These are phyloP conservation scores for Criorhina ranunculi DNA, from an alignment of 2,888 invertebrate genomes.

Conservation along the genomic window DNA sequence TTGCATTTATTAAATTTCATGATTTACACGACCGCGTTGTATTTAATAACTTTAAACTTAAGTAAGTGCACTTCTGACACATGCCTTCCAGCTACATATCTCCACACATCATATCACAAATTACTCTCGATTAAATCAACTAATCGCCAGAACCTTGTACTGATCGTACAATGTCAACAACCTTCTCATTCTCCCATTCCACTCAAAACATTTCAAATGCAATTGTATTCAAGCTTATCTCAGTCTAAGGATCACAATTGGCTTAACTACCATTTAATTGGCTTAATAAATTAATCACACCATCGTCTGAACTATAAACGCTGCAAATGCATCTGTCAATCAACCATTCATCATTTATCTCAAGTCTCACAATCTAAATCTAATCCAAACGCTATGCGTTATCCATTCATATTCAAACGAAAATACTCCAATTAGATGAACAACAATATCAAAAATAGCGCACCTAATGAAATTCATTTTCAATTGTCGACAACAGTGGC, in stretches of 20 bases:
- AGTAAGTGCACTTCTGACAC: slow-evolving; percentile 3
- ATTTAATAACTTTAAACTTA: slow-evolving; percentile 12
- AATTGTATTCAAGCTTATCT: slow-evolving; percentile 22
- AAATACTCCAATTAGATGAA: slow-evolving; percentile 13
- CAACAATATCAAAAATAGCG: slow-evolving; percentile 30
- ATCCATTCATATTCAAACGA: slow-evolving; percentile 3
- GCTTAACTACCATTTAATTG: slow-evolving; percentile 27
- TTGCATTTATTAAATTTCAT: slow-evolving; percentile 16
- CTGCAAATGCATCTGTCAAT: slow-evolving; percentile 7
- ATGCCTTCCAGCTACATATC: slow-evolving; percentile 27
- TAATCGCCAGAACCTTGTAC: slow-evolving; percentile 34
- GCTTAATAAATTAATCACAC: slow-evolving; percentile 23
- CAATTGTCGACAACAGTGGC: slow-evolving; percentile 1
- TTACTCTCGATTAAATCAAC: slow-evolving; percentile 45
- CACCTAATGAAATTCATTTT: slow-evolving; percentile 32
- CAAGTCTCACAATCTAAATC: neutral
- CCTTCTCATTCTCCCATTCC: slow-evolving; percentile 25
- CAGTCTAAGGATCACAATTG: slow-evolving; percentile 10
- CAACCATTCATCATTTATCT: neutral
- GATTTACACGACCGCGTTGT: neutral
- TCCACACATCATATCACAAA: slow-evolving; percentile 5
- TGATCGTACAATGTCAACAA: slow-evolving; percentile 57
- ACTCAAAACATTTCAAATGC: neutral
- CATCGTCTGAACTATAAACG: slow-evolving; percentile 23
- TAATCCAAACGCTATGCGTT: neutral